Evolutionary conservation across 2,797 vertebrate genomes (phyloP).

Genomic region (Pseudopleuronectes americanus): DNA sequence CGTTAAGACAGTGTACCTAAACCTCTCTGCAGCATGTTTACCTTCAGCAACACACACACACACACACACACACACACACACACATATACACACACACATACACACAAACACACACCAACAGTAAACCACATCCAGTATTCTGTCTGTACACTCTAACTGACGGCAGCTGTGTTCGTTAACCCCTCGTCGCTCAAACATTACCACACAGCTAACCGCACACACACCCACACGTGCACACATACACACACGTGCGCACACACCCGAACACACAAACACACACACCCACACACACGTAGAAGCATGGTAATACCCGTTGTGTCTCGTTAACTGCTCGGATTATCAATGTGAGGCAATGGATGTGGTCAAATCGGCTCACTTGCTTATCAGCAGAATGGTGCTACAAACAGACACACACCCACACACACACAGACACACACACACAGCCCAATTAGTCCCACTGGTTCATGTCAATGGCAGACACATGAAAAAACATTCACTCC

Average conservation of each 20-base stretch:
- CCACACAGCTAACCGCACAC: conserved; percentile 61
- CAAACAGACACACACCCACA: conserved; percentile 9
- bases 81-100: conserved; percentile 28
- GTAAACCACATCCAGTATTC: conserved; percentile 68
- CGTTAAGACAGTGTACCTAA: too few relatives aligned
- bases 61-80: conserved; percentile 26
- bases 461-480: conserved; percentile 33
- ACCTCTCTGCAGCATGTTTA: background rate
- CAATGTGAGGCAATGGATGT: conserved; percentile 53
- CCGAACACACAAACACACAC: conserved; percentile 16
- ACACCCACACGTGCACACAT: conserved; percentile 9
- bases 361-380: conserved; percentile 35
- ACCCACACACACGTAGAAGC: conserved; percentile 34
- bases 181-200: conserved; percentile 59
- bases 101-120: conserved; percentile 40
- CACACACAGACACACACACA: conserved; percentile 26
- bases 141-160: conserved; percentile 63
- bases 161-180: conserved; percentile 76
- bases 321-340: conserved; percentile 66
- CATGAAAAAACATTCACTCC: conserved; percentile 27
- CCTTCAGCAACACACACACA: conserved; percentile 20
- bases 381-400: conserved; percentile 43
- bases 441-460: conserved; percentile 7
- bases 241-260: too few relatives aligned
- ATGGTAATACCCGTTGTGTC: conserved; percentile 48